These are phyloP conservation scores for Nasonia giraulti DNA, from an alignment of 1,140 invertebrate species.

Conservation along the genomic window DNA sequence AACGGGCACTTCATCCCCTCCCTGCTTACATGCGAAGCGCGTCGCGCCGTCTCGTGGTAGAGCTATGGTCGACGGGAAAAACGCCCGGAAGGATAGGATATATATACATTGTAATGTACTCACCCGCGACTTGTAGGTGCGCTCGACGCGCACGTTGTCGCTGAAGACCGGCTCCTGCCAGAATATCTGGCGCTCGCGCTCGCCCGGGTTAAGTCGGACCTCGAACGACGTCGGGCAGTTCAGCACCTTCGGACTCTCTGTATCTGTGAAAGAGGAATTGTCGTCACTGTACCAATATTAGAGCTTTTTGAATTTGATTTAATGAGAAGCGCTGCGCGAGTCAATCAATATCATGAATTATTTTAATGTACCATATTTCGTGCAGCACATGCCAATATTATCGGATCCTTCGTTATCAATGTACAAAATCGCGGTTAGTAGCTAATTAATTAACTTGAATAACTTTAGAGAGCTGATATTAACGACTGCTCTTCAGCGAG, in stretches of 20 bases:
- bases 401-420: no score
- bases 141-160: conserved; percentile 78
- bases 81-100: not conserved
- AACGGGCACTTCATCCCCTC: not conserved
- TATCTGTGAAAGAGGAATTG: conserved; percentile 69
- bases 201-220: conserved; percentile 75
- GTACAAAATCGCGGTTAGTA: no score
- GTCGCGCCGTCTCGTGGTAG: not conserved
- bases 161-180: conserved; percentile 82
- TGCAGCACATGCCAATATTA: no score
- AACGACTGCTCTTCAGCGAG: no score
- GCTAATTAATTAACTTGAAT: no score
- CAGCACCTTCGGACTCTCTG: conserved; percentile 75
- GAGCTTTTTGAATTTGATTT: not conserved
- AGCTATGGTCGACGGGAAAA: not conserved
- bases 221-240: conserved; percentile 81
- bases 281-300: not conserved
- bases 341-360: not conserved
- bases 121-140: conserved; percentile 80
- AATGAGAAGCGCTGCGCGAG: not conserved
- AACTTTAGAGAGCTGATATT: no score
- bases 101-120: conserved; percentile 54
- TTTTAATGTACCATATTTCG: no score
- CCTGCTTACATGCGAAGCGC: not conserved
- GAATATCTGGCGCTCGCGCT: conserved; percentile 75